These are phyloP conservation scores for Clarias fuscus DNA, from an alignment of 2,797 vertebrate genomes.

Conservation along the genomic window DNA sequence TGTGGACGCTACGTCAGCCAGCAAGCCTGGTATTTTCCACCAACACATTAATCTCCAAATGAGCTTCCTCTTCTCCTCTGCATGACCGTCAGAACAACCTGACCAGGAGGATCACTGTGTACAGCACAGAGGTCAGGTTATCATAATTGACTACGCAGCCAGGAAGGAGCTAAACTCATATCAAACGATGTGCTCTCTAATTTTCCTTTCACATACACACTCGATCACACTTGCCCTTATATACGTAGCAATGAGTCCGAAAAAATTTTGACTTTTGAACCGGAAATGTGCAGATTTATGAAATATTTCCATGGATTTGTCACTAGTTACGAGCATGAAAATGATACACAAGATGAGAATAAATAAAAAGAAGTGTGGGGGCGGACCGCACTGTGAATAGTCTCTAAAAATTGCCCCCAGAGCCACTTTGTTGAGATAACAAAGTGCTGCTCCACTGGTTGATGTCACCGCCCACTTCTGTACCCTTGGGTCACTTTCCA, in stretches of 20 bases:
- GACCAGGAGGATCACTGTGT: not conserved
- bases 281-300: not conserved
- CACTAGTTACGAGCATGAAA: not conserved
- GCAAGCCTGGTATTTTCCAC: not conserved
- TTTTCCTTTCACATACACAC: not conserved
- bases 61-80: not conserved
- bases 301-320: not conserved
- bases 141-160: not conserved
- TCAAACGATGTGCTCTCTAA: not conserved
- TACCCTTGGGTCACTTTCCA: not conserved
- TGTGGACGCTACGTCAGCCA: not conserved
- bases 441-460: not conserved
- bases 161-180: not conserved
- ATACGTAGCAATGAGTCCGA: not conserved
- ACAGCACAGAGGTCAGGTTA: not conserved
- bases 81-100: not conserved
- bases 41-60: not conserved
- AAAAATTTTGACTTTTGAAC: not conserved
- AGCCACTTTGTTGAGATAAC: constrained; percentile 23
- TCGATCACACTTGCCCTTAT: not conserved
- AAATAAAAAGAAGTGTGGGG: not conserved
- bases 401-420: constrained; percentile 19
- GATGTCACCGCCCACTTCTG: not conserved
- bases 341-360: not conserved
- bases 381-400: not conserved